These are phyloP conservation scores for Sinella curviseta DNA, from an alignment of 1,140 invertebrate species.

Conservation along the genomic window DNA sequence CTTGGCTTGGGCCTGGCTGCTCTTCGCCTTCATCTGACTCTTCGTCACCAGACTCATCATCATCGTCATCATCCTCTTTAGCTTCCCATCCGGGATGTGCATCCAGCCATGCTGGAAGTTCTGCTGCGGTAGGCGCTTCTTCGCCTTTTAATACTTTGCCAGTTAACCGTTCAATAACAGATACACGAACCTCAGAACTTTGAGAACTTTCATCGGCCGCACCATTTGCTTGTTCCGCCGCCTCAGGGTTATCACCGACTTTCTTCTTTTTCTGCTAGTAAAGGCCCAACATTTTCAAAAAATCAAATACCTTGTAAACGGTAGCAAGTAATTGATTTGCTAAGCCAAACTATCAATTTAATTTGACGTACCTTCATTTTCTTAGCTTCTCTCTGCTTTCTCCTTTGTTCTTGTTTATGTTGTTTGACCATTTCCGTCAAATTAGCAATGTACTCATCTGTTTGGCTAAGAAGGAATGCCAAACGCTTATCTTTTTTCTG, in stretches of 20 bases:
- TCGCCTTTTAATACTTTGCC: slow-evolving; percentile 61
- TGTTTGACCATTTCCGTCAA: slow-evolving; percentile 64
- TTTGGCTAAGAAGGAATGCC: slow-evolving; percentile 68
- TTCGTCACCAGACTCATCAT: slow-evolving; percentile 38
- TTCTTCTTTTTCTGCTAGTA: slow-evolving; percentile 35
- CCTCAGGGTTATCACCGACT: slow-evolving; percentile 26
- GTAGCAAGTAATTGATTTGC: too few relatives aligned
- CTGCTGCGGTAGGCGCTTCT: slow-evolving; percentile 63
- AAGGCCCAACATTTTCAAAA: too few relatives aligned
- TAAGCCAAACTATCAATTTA: too few relatives aligned
- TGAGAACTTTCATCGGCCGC: slow-evolving; percentile 44
- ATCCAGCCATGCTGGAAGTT: slow-evolving; percentile 59
- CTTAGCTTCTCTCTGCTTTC: slow-evolving; percentile 53
- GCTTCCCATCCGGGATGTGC: slow-evolving; percentile 61
- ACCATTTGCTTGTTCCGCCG: slow-evolving; percentile 39
- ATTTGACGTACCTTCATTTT: slow-evolving; percentile 53
- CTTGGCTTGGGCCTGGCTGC: background rate
- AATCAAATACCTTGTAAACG: slow-evolving; percentile 11
- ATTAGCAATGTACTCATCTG: slow-evolving; percentile 70
- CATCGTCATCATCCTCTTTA: slow-evolving; percentile 54
- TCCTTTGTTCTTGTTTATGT: slow-evolving; percentile 57
- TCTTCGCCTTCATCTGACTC: slow-evolving; percentile 46
- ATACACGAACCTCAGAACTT: slow-evolving; percentile 56
- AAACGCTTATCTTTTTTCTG: slow-evolving; percentile 73
- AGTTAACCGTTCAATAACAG: slow-evolving; percentile 64